Conservation (phyloP, 2,113 vertebrate genomes). For the Anguilla japonica region DNA sequence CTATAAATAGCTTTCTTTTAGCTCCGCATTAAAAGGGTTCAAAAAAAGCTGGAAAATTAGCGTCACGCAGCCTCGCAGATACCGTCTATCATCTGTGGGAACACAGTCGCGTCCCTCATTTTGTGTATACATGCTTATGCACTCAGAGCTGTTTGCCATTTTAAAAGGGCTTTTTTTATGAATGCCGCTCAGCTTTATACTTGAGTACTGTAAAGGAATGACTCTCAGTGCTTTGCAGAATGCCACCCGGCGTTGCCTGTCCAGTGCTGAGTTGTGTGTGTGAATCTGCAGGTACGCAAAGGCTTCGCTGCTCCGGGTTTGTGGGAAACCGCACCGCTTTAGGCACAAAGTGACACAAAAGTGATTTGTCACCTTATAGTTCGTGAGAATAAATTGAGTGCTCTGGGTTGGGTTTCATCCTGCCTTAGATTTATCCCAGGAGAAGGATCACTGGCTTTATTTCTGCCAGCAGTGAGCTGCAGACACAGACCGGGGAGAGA, state of each 20-base stretch:
- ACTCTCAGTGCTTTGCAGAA: background rate
- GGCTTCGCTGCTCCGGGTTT: background rate
- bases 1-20: background rate
- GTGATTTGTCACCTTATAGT: slow-evolving; percentile 1
- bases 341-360: background rate
- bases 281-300: background rate
- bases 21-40: background rate
- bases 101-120: background rate
- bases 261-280: background rate
- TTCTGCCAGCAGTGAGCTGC: background rate
- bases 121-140: background rate
- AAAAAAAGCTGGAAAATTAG: background rate
- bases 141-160: background rate
- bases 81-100: background rate
- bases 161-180: background rate
- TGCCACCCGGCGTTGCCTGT: background rate
- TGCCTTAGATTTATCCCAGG: background rate
- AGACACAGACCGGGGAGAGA: too few relatives aligned
- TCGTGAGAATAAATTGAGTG: background rate
- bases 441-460: background rate
- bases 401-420: background rate
- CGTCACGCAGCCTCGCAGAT: background rate
- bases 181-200: background rate
- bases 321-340: background rate
- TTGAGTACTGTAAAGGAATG: background rate